Base-by-base conservation (phyloP, 2,113 vertebrate genomes). In the Xiphorhynchus elegans region DNA sequence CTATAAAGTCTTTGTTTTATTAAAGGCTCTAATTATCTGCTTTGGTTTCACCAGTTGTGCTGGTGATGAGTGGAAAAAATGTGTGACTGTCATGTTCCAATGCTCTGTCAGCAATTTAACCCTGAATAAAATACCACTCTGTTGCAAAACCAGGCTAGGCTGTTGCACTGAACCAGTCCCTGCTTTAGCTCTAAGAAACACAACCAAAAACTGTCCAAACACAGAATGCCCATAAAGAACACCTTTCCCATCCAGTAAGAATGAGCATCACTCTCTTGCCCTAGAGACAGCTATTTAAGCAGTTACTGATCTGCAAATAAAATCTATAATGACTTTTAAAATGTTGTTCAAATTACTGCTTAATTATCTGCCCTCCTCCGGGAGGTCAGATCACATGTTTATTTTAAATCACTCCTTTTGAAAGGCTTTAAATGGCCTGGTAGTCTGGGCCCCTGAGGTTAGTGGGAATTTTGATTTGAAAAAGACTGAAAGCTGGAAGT, bases 251-350 rank as follows among this genome's bases (percentile, higher is more conserved):
- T 53, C n/a, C 23, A 35, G 20, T 6, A 35, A 78, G n/a, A 37
- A 44, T 37, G 6, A 78, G 6, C 72, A 70, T 63, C 52, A 55
- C 33, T 24, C 69, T 55, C 52, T 26, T 59, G 40, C 70, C 74
- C 68, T 68, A 52, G n/a, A 94, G 31, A 62, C 66, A 74, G 42
- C 39, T 52, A 60, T 89, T 94, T 89, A 78, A 75, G 66, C 49
- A 91, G 81, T 31, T 68, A 60, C 64, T 75, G 87, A 87, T 72
- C 46, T 70, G 28, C 92, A 94, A 91, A 74, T 84, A 94, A 91
- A 95, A 87, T 70, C 78, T 44, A 47, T 63, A 75, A 84, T 28
- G 49, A 40, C 66, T 89, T 96, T 87, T 52, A 64, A 94, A 96
- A 85, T 31, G 58, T 79, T 87, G 66, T 56, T 68, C 56, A 83